A percentile compares a stretch with the other conserved stretches of the same genome.
Conservation (phyloP, 2,888 invertebrate genomes). For the Cactoblastis cactorum region DNA sequence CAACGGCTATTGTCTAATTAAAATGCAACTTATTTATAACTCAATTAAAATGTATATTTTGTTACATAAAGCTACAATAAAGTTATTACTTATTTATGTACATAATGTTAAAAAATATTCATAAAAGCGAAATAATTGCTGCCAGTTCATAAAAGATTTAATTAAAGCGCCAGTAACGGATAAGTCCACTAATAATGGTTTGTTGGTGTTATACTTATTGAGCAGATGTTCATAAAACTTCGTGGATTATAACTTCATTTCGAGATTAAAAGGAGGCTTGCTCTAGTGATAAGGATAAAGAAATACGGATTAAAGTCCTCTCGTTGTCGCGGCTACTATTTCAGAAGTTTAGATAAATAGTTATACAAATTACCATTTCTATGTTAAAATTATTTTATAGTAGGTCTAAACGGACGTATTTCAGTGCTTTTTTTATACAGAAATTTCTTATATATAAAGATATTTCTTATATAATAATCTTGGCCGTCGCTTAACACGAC, state of each 20-base stretch:
- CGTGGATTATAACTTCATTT: neutral
- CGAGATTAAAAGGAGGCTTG: conserved; percentile 11
- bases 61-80: neutral
- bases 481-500: too few species aligned
- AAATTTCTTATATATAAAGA: too few species aligned
- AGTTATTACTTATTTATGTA: neutral
- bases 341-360: too few species aligned
- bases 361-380: too few species aligned
- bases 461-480: too few species aligned
- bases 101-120: neutral
- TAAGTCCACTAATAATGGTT: conserved; percentile 7
- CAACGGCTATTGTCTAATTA: too few species aligned
- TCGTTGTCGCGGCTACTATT: too few species aligned
- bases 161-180: conserved; percentile 1
- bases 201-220: neutral
- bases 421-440: too few species aligned
- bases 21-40: too few species aligned
- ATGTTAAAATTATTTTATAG: too few species aligned
- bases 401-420: too few species aligned
- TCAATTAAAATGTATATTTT: neutral
- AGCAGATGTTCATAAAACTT: conserved; percentile 7
- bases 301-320: too few species aligned
- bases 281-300: neutral
- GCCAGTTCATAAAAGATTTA: neutral
- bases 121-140: neutral